Percentiles rank a stretch among this genome's conserved stretches.
Evolutionary conservation across 2,888 invertebrate species (phyloP).

Genomic region (Sesia apiformis): DNA sequence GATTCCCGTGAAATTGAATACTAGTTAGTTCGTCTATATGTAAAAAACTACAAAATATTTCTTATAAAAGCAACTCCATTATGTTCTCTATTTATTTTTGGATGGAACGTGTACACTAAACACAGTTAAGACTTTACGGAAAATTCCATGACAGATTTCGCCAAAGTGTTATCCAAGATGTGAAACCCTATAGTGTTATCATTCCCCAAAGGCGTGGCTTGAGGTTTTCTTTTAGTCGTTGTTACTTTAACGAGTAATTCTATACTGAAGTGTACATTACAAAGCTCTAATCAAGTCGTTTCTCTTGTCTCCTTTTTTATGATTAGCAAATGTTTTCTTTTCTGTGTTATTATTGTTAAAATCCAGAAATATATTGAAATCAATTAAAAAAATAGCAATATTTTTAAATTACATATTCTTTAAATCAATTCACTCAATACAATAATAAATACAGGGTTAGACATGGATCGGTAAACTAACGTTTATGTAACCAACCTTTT

Average conservation of each 20-base stretch:
- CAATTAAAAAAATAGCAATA: too few relatives aligned
- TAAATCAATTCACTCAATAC: too few relatives aligned
- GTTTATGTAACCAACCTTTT: too few relatives aligned
- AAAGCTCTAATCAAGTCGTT: background rate
- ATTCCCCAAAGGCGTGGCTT: constrained; percentile 2
- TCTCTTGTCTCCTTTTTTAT: background rate
- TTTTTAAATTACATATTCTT: too few relatives aligned
- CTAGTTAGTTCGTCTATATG: too few relatives aligned
- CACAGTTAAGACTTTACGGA: background rate
- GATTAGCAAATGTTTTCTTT: background rate
- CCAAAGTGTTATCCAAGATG: background rate
- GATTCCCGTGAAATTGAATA: too few relatives aligned
- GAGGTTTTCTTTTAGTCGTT: background rate
- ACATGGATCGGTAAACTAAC: too few relatives aligned
- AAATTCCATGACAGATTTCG: background rate
- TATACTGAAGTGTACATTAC: background rate
- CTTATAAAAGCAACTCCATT: too few relatives aligned
- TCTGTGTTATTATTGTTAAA: too few relatives aligned
- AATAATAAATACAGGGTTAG: too few relatives aligned
- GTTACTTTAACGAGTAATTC: constrained; percentile 1
- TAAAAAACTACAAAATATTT: too few relatives aligned
- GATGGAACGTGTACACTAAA: background rate
- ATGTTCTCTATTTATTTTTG: background rate
- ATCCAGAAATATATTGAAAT: too few relatives aligned
- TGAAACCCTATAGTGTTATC: constrained; percentile 20